Evolutionary conservation across 2,888 invertebrate genomes (phyloP), one percentile per base, ranked within the genome.

Genomic region (Cryptophagus acutangulus): DNA sequence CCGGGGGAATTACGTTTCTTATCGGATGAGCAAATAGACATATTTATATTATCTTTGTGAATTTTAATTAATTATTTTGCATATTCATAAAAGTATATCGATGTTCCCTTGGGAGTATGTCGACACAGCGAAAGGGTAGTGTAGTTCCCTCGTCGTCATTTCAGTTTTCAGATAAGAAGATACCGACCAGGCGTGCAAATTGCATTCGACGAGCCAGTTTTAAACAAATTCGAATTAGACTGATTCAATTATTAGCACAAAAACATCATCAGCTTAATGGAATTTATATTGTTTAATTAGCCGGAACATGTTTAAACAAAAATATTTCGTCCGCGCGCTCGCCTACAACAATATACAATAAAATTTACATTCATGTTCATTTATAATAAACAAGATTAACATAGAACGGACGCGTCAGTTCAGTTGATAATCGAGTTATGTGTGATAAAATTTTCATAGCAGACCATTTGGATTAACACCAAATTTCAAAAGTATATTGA

Each of bases 1-100:
- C 69, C 57, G 55, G 59, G 49, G 67, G 67, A 68, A 69, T 68
- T 66, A 51, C 51, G 41, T 49, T 59, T 48, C 62, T 63, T 66
- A 65, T 66, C 64, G 57, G 48, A 55, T 46, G 51, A 53, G 52
- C 51, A 49, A 52, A 54, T 48, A 46, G 48, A 42, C 46, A 45
- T 45, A 43, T 45, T 42, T 48, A 42, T 41, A 51, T 51, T 58
- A 54, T 53, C 55, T 36, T 34, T 30, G 33, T 12, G 34, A 47
- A 55, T 55, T 53, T 50, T 51, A 61, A 61, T 59, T 63, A 59
- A 61, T 60, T 57, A 50, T 40, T 48, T 44, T 45, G 61, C 62
- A 65, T 62, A 63, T 65, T 62, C 65, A 61, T 63, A 62, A 64
- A 66, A 62, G 55, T 59, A 51, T 59, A 60, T 62, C 61, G 57